A percentile compares a stretch with the other conserved stretches of the same genome.
Evolutionary conservation across 1,140 invertebrate genomes (phyloP).

Genomic region (Leptinotarsa texana): DNA sequence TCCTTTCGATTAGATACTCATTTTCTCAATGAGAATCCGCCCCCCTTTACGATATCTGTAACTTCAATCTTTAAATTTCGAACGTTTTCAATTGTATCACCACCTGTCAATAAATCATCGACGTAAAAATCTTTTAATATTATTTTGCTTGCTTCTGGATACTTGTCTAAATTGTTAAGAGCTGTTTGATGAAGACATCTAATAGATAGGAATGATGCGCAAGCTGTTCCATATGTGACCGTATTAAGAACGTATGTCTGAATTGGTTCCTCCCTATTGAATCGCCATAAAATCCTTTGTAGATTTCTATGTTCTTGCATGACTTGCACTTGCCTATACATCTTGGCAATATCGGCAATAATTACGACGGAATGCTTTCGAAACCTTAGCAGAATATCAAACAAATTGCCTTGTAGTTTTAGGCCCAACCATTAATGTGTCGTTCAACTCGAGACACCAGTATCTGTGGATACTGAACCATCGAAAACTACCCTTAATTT

Average conservation of each 20-base stretch:
- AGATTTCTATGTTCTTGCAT: constrained; percentile 40
- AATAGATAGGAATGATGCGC: constrained; percentile 51
- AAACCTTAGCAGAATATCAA: constrained; percentile 53
- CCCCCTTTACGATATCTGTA: constrained; percentile 31
- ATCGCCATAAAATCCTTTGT: constrained; percentile 46
- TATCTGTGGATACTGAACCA: constrained; percentile 41
- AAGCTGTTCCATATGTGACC: constrained; percentile 48
- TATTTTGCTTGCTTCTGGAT: constrained; percentile 40
- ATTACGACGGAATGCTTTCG: constrained; percentile 48
- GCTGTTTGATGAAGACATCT: constrained; percentile 48
- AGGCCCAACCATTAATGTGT: constrained; percentile 51
- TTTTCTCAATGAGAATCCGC: constrained; percentile 41
- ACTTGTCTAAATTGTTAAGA: constrained; percentile 34
- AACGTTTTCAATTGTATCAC: constrained; percentile 35
- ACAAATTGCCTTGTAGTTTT: constrained; percentile 55
- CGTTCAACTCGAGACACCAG: constrained; percentile 50
- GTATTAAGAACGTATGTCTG: constrained; percentile 30
- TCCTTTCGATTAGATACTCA: constrained; percentile 42
- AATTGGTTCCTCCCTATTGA: constrained; percentile 11
- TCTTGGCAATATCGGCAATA: constrained; percentile 53
- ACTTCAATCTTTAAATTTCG: constrained; percentile 24
- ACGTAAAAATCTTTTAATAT: constrained; percentile 55
- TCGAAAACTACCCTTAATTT: constrained; percentile 40
- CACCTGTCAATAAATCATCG: constrained; percentile 56
- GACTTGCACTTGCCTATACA: constrained; percentile 51